phyloP scores from a whole-genome alignment of 2,797 vertebrate species.

The Danio jaintianensis region DNA sequence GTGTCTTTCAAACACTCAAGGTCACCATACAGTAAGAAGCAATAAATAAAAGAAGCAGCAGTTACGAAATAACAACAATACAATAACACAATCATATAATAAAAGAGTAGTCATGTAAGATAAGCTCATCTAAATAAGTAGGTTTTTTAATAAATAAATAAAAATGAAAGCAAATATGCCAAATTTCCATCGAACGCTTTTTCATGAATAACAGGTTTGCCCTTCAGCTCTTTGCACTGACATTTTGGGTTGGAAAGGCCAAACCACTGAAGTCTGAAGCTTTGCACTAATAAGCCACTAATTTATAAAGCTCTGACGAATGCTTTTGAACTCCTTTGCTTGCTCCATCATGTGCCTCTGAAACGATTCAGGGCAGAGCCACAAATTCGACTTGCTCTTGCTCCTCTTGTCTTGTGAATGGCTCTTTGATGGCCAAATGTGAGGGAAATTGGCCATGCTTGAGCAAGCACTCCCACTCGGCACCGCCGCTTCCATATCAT shows the following conservation, averaged over 20 bases:
- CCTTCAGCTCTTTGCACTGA: background rate
- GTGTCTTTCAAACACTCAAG: no score
- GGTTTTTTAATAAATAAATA: background rate
- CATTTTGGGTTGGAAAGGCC: background rate
- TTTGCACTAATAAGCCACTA: background rate
- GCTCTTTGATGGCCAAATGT: conserved; percentile 66
- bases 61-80: no score
- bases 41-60: no score
- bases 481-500: conserved; percentile 67
- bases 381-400: conserved; percentile 10
- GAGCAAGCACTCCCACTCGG: conserved; percentile 63
- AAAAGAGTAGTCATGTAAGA: no score
- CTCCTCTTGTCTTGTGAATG: conserved; percentile 61
- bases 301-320: background rate
- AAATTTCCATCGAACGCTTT: background rate
- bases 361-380: background rate
- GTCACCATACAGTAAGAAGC: no score
- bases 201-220: background rate
- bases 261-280: background rate
- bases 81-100: no score
- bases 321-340: conserved; percentile 4
- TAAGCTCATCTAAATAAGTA: no score
- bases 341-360: background rate
- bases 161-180: background rate
- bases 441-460: conserved; percentile 62